phyloP scores from a whole-genome alignment of 2,888 invertebrate species.

The Drosophila monieri region DNA sequence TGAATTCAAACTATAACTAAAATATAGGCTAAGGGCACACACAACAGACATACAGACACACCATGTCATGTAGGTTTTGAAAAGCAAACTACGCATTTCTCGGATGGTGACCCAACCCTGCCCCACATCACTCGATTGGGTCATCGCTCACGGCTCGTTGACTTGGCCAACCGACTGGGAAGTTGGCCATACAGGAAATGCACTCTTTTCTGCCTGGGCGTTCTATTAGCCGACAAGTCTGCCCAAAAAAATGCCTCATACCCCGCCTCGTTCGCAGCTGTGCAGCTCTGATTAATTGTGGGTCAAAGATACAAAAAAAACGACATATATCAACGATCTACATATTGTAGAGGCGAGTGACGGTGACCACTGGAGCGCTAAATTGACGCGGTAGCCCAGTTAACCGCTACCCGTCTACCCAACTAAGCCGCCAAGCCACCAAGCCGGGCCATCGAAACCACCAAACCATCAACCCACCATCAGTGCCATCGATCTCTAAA shows the following conservation, averaged over 20 bases:
- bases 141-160: slow-evolving; percentile 70
- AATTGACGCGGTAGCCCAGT: slow-evolving; percentile 59
- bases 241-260: slow-evolving; percentile 44
- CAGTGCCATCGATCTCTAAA: slow-evolving; percentile 19
- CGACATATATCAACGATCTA: slow-evolving; percentile 25
- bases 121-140: slow-evolving; percentile 58
- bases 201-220: slow-evolving; percentile 40
- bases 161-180: slow-evolving; percentile 69
- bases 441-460: not conserved
- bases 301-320: slow-evolving; percentile 36
- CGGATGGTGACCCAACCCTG: slow-evolving; percentile 53
- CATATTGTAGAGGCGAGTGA: slow-evolving; percentile 33
- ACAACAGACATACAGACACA: no score
- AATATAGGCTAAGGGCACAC: slow-evolving; percentile 3
- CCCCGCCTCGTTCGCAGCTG: slow-evolving; percentile 23
- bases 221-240: slow-evolving; percentile 24
- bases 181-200: slow-evolving; percentile 71
- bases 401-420: slow-evolving; percentile 19
- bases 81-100: slow-evolving; percentile 37
- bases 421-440: slow-evolving; percentile 7
- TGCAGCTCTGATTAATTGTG: slow-evolving; percentile 56
- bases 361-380: slow-evolving; percentile 67
- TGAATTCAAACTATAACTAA: not conserved
- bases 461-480: slow-evolving; percentile 22
- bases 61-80: no score